Conservation (phyloP, 2,888 invertebrate species). For the Erannis defoliaria region DNA sequence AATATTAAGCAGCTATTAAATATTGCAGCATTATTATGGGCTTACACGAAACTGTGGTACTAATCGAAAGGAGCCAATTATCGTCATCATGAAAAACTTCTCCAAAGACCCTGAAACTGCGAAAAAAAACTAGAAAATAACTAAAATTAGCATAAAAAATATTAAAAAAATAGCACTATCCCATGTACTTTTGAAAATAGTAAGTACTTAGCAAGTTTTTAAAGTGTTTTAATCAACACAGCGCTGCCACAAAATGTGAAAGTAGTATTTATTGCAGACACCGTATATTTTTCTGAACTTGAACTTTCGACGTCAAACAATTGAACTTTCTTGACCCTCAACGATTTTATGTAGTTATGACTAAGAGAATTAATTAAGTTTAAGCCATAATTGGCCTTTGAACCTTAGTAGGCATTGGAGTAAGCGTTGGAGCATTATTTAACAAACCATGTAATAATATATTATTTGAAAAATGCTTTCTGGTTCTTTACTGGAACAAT, state of each 20-base stretch:
- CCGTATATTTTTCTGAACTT: conserved; percentile 15
- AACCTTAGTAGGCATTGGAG: not conserved
- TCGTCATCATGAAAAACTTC: no score
- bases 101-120: no score
- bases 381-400: conserved; percentile 4
- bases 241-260: conserved; percentile 17
- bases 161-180: no score
- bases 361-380: conserved; percentile 1
- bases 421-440: no score
- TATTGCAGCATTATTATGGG: not conserved
- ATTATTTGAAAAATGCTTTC: no score
- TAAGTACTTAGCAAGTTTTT: no score
- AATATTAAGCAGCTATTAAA: not conserved
- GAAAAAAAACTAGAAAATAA: no score
- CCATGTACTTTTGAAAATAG: no score
- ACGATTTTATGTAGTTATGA: conserved; percentile 8
- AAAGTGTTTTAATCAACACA: not conserved
- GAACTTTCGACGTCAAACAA: conserved; percentile 9
- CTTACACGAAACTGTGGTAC: not conserved
- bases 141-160: no score
- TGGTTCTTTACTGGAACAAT: no score
- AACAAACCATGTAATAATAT: no score
- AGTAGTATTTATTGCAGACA: conserved; percentile 10
- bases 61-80: no score
- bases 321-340: conserved; percentile 29